Base-by-base conservation (phyloP, 1,140 invertebrate genomes). In the Caenorhabditis remanei region DNA sequence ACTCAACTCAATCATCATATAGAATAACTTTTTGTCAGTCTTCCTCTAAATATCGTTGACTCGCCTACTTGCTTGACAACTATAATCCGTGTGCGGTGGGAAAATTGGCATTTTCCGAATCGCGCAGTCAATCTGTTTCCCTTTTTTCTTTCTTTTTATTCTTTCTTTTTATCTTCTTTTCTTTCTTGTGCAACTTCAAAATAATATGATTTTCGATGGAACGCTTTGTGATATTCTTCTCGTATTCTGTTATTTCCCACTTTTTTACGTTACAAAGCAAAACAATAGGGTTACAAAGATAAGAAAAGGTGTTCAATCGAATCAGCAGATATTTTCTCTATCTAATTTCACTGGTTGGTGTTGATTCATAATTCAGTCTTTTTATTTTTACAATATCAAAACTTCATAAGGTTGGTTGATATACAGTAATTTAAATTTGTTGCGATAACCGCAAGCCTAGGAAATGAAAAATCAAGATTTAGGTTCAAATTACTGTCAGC, bases 91-190 rank as follows among this genome's bases (percentile, higher is more conserved):
- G 65, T 46, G 65, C 2, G 40, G 65, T 71, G 65, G 65, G 65
- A 71, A 71, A 71, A 71, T 71, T 71, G 65, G 65, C 65, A 71
- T 71, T 71, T 71, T 71, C 65, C 65, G 65, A 71, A 71, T 71
- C 65, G 65, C 65, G 65, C 65, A 71, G 65, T 71, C 65, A 46
- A 41, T 71, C 9, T 71, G 65, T 71, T 71, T 71, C 65, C 65
- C 41, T 71, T 71, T 46, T 71, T 71, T 40, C 46, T 71, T 71
- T 71, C 19, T 71, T 43, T 46, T 71, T 46, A 11, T 13, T 65
- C n/a, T n/a, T 65, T 41, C n/a, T 65, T 65, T 32, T 40, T 41
- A 13, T 40, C 40, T n/a, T 71, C 4, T 43, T 71, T 24, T 71
- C 5, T 46, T 24, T 43, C 19, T 8, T 46, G 21, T 46, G 40